Percentiles rank a stretch among this genome's conserved stretches.
Conservation (phyloP, 2,113 vertebrate species). For the Ameiurus melas region DNA sequence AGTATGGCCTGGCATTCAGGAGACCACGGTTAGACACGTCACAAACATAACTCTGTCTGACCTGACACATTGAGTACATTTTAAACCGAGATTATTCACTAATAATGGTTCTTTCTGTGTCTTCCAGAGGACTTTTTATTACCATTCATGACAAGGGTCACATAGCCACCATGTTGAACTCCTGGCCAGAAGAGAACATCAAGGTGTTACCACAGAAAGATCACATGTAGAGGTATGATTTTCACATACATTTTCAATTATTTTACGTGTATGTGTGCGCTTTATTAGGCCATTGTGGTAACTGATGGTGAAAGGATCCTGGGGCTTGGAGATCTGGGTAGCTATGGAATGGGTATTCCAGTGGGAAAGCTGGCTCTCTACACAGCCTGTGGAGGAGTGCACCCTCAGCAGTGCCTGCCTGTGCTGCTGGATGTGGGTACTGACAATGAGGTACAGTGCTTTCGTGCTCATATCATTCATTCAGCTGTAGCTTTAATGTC, state of each 20-base stretch:
- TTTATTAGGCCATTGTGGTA: slow-evolving; percentile 89
- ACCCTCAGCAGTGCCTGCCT: slow-evolving; percentile 90
- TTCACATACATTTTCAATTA: background rate
- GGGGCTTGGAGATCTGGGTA: slow-evolving; percentile 91
- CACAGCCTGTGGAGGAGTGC: slow-evolving; percentile 92
- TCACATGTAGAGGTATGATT: background rate
- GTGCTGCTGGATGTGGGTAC: slow-evolving; percentile 97
- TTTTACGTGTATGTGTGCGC: background rate
- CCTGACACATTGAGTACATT: background rate
- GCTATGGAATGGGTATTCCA: slow-evolving; percentile 96
- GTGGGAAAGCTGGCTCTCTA: slow-evolving; percentile 97
- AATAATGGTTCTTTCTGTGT: background rate
- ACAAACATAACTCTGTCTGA: background rate
- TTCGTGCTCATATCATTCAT: background rate
- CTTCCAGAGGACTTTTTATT: slow-evolving; percentile 88
- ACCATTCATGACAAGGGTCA: slow-evolving; percentile 97
- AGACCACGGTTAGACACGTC: slow-evolving; percentile 85
- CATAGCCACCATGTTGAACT: slow-evolving; percentile 91
- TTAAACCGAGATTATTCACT: background rate
- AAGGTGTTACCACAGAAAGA: slow-evolving; percentile 76
- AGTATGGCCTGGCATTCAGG: slow-evolving; percentile 93
- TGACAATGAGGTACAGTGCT: slow-evolving; percentile 84
- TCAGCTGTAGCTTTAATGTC: background rate
- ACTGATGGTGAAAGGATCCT: slow-evolving; percentile 96
- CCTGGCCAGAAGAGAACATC: slow-evolving; percentile 93